Evolutionary conservation across 2,888 invertebrate species (phyloP), one percentile per base, ranked within the genome.

Genomic region (Diaperis boleti): DNA sequence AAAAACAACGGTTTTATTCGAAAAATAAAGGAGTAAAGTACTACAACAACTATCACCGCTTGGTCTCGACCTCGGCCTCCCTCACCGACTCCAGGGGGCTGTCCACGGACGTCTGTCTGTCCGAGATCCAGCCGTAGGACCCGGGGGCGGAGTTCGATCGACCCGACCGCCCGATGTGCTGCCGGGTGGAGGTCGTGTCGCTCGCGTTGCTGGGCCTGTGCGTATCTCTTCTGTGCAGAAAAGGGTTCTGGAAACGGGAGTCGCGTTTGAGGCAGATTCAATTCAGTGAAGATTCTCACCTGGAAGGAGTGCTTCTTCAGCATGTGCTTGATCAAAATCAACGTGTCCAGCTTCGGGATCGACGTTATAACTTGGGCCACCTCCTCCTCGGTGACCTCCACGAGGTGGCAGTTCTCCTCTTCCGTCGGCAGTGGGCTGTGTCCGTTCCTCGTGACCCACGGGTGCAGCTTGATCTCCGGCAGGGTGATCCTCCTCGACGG

Each of bases 271-370:
- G n/a, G n/a, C n/a, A n/a, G n/a, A n/a, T n/a, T n/a, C n/a, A n/a
- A n/a, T n/a, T n/a, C n/a, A n/a, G n/a, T n/a, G n/a, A n/a, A n/a
- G n/a, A n/a, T n/a, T n/a, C 1, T 77, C 74, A 90, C 90, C 83
- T 94, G 94, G 81, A 97, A 97, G 65, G 96, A 96, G 79, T 94
- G 95, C 76, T 97, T 95, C 81, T 94, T 95, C 67, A 98, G 87
- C 94, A 98, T 98, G 20, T 95, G 95, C 82, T 98, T 98, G 77
- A 98, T 96, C 68, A 98, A 87, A 71, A 98, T 98, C 69, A 97
- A 86, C 1, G 96, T 96, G 76, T 95, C 95, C 64, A 98, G 85
- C 81, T 96, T 96, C 10, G 97, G 97, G 74, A 98, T 93, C 76
- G 95, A 92, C 57, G 94, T 94, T 55, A 97, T 93, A 56, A 96